Evolutionary conservation across 2,888 invertebrate species (phyloP), one percentile per base, ranked within the genome.

Genomic region (Pyrrhia umbra): DNA sequence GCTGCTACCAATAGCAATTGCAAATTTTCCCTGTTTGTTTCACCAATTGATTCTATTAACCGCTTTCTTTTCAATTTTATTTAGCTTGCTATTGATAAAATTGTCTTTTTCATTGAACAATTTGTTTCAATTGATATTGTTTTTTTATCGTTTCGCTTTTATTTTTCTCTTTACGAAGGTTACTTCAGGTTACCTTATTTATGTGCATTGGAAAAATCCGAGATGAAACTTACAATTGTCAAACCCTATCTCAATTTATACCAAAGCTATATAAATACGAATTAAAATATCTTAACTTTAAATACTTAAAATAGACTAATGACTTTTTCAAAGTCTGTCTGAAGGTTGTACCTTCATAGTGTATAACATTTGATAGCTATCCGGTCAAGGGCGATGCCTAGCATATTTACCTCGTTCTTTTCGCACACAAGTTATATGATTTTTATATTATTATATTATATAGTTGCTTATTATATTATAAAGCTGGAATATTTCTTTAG

Each of bases 381-480:
- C 60, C 75, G 80, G 84, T 87, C 86, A 86, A 68, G 85, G 83
- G 75, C 80, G 61, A 72, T 82, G 66, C 76, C 76, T 85, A 83
- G 81, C 70, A 70, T 68, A 80, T 79, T 81, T 73, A 84, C 80
- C 65, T 79, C 72, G 79, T 80, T 80, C 71, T 61, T 74, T 69
- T 85, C 67, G 62, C 82, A 83, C 86, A 88, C 83, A 79, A 68
- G 77, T 76, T 81, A 80, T 77, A 73, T 52, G 23, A 23, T 6
- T 23, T 23, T 15, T 27, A 18, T 6, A 27, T 27, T 13, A 37
- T 18, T 39, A 47, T 5, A 25, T 20, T 13, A 13, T 9, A 30
- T 23, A 13, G 60, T 55, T 61, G 10, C 25, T 16, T 25, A 0
- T 8, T 25, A 0, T 10, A 75, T n/a, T n/a, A n/a, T n/a, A n/a